phyloP scores from a whole-genome alignment of 2,888 invertebrate species.

The Mycalesis mineus region DNA sequence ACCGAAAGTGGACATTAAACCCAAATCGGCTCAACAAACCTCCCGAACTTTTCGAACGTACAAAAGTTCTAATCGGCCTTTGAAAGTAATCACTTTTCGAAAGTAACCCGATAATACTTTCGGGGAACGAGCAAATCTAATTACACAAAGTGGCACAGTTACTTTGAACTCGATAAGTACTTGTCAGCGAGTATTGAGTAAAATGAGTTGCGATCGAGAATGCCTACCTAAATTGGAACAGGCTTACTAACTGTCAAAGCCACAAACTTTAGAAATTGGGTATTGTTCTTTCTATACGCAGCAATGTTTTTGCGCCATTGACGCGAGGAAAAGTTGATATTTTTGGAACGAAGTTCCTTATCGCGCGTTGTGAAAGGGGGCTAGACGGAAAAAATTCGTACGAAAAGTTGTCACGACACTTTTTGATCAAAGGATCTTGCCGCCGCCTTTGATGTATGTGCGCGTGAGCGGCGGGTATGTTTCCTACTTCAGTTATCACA shows the following conservation, averaged over 20 bases:
- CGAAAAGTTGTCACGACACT: no score
- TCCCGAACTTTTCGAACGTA: neutral
- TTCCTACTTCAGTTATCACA: no score
- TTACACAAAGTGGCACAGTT: slow-evolving; percentile 4
- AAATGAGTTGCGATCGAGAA: neutral
- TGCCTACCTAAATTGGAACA: neutral
- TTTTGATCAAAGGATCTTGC: no score
- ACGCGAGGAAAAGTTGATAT: no score
- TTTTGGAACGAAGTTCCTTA: no score
- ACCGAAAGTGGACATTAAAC: neutral
- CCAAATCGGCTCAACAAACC: neutral
- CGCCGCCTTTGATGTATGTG: no score
- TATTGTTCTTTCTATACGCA: neutral
- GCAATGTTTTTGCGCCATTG: no score
- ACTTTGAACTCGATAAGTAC: slow-evolving; percentile 2
- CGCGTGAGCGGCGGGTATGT: no score
- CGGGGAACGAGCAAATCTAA: slow-evolving; percentile 4
- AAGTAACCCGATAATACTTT: slow-evolving; percentile 17
- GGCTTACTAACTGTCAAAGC: neutral
- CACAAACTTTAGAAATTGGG: neutral
- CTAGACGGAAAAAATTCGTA: no score
- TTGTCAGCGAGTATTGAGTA: neutral
- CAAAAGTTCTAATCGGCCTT: slow-evolving; percentile 10
- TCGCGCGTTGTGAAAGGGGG: no score
- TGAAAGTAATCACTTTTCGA: slow-evolving; percentile 14